phyloP scores from a whole-genome alignment of 2,797 vertebrate species.

The Balearica regulorum region DNA sequence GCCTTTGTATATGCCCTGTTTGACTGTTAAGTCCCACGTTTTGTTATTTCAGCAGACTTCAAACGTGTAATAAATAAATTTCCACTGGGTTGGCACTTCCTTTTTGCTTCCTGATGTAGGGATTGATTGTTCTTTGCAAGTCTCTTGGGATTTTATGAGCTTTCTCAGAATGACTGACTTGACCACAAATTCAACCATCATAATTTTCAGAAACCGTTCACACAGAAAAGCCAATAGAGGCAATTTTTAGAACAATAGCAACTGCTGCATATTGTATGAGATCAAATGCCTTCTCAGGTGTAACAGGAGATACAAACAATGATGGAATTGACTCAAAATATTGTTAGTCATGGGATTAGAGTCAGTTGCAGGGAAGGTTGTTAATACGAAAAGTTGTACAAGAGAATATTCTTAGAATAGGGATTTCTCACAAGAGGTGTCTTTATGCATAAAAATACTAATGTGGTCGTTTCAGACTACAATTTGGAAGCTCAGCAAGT shows the following conservation, averaged over 20 bases:
- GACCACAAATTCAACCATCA: not conserved
- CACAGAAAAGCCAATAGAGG: constrained; percentile 23
- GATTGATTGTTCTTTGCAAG: constrained; percentile 72
- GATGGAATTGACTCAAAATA: not conserved
- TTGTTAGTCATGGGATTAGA: not conserved
- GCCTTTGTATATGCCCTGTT: constrained; percentile 12
- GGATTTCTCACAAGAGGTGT: not conserved
- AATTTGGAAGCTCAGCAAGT: not conserved
- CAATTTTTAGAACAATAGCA: constrained; percentile 30
- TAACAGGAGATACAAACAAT: not conserved
- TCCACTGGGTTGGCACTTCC: constrained; percentile 79
- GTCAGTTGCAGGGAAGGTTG: not conserved
- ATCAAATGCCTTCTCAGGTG: constrained; percentile 49
- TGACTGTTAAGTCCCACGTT: constrained; percentile 35
- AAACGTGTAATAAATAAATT: constrained; percentile 75
- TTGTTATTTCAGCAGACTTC: constrained; percentile 77
- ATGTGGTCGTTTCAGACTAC: not conserved
- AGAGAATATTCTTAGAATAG: not conserved
- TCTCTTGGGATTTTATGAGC: constrained; percentile 50
- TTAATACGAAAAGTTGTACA: not conserved
- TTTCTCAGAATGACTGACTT: constrained; percentile 64
- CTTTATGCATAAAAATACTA: not conserved
- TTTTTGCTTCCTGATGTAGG: constrained; percentile 75
- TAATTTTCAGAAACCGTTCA: constrained; percentile 36
- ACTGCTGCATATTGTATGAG: not conserved